These are phyloP conservation scores for Lapara coniferarum DNA, from an alignment of 2,888 invertebrate species.

Conservation along the genomic window DNA sequence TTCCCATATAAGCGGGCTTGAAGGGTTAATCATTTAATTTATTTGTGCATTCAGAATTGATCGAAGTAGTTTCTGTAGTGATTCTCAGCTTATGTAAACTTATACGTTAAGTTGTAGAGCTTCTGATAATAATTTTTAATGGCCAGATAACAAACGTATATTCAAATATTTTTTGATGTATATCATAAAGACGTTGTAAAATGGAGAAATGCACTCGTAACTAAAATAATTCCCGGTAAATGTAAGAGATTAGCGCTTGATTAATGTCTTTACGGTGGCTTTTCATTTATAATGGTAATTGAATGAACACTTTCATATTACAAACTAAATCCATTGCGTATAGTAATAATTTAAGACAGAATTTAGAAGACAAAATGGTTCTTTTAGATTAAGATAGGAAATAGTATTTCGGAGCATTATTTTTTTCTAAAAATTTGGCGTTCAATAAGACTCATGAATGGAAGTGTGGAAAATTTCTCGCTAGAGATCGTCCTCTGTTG, in stretches of 20 bases:
- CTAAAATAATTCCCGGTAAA: slow-evolving; percentile 5
- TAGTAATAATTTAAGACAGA: background rate
- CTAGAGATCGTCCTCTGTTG: too few relatives aligned
- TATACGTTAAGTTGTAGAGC: too few relatives aligned
- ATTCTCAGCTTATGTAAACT: too few relatives aligned
- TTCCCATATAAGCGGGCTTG: too few relatives aligned
- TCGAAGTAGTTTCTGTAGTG: too few relatives aligned
- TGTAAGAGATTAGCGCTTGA: slow-evolving; percentile 7
- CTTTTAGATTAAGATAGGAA: background rate
- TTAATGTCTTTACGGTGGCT: slow-evolving; percentile 18
- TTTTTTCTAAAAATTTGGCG: background rate
- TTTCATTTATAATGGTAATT: slow-evolving; percentile 1
- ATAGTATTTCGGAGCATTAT: background rate
- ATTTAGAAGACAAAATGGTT: background rate
- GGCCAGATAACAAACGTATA: background rate
- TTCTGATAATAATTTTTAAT: background rate
- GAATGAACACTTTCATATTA: background rate
- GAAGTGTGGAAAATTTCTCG: too few relatives aligned
- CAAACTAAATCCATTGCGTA: background rate
- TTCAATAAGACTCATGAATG: background rate
- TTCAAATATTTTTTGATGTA: slow-evolving; percentile 17
- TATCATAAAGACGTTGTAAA: slow-evolving; percentile 13
- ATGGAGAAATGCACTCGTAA: slow-evolving; percentile 10
- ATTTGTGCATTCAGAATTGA: too few relatives aligned
- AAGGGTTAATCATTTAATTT: too few relatives aligned